These are phyloP conservation scores for Hemiscyllium ocellatum DNA, from an alignment of 2,113 vertebrate genomes.

Conservation along the genomic window DNA sequence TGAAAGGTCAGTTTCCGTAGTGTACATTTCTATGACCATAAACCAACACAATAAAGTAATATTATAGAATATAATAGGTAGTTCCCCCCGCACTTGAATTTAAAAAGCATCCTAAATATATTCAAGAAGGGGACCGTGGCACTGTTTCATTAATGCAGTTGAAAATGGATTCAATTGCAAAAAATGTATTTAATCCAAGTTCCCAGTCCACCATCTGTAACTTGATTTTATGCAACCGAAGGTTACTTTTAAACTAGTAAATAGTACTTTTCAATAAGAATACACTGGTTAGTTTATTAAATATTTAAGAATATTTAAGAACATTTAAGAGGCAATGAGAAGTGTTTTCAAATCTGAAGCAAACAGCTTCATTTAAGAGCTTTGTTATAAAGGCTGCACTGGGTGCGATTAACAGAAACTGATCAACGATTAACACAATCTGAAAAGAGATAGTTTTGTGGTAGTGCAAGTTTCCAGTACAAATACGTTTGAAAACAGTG, in stretches of 20 bases:
- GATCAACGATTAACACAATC: background rate
- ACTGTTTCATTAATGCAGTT: background rate
- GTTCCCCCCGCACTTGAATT: background rate
- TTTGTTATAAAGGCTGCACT: background rate
- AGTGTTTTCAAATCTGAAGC: background rate
- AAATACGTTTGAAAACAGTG: background rate
- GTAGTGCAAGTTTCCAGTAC: background rate
- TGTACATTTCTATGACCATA: background rate
- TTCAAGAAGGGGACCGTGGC: background rate
- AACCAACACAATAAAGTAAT: background rate
- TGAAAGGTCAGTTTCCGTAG: too few species aligned
- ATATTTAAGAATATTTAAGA: background rate
- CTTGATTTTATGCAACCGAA: background rate
- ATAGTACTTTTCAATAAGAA: background rate
- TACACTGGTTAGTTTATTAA: background rate
- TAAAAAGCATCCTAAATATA: background rate
- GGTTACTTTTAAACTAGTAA: background rate
- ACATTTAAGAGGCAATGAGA: background rate
- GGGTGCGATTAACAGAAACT: background rate
- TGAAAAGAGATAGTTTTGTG: background rate
- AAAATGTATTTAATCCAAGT: background rate
- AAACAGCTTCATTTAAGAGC: background rate
- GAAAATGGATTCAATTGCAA: background rate
- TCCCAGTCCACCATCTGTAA: background rate
- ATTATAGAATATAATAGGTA: background rate